Conservation (phyloP, 2,113 vertebrate genomes). For the Promerops cafer region DNA sequence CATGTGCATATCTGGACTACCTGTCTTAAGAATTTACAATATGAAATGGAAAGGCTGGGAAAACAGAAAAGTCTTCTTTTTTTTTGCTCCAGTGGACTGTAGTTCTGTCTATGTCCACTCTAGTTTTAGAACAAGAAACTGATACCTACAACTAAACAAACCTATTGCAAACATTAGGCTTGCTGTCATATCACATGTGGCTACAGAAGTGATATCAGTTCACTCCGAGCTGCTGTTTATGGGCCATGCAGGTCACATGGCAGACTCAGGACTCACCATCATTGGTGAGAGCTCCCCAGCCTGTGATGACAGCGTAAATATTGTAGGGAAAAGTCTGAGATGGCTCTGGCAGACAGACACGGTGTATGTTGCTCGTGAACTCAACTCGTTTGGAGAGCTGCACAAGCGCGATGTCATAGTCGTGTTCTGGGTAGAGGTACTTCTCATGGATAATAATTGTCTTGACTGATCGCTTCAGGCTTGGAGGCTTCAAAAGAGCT, state of each 20-base stretch:
- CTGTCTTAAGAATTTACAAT: neutral
- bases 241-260: neutral
- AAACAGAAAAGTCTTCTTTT: neutral
- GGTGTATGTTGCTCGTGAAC: constrained; percentile 71
- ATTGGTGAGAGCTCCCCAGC: constrained; percentile 81
- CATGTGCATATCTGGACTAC: neutral
- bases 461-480: constrained; percentile 69
- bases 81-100: neutral
- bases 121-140: neutral
- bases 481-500: constrained; percentile 70
- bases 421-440: constrained; percentile 74
- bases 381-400: constrained; percentile 76
- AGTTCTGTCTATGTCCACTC: neutral
- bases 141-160: neutral
- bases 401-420: constrained; percentile 87
- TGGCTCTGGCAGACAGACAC: constrained; percentile 81
- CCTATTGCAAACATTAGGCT: neutral
- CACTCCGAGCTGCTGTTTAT: neutral
- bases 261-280: constrained; percentile 55
- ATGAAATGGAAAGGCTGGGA: neutral
- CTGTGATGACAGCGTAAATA: constrained; percentile 75
- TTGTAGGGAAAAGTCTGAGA: constrained; percentile 69
- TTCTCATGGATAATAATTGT: constrained; percentile 79
- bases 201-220: neutral
- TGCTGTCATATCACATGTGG: neutral